phyloP scores from a whole-genome alignment of 2,113 vertebrate species.

The Sterna hirundo region DNA sequence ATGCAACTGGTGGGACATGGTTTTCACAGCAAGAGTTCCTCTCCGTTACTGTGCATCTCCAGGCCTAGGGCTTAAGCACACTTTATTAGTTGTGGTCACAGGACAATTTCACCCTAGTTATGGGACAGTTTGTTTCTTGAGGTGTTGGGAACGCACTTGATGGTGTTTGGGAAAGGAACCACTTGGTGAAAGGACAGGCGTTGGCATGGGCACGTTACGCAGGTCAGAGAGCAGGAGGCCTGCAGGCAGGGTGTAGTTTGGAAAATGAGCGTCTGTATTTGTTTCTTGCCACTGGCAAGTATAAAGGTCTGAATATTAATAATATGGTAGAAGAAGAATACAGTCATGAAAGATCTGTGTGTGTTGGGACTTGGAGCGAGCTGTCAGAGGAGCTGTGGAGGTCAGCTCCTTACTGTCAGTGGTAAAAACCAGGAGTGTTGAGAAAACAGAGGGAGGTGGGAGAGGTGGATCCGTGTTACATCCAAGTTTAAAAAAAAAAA shows the following conservation, averaged over 20 bases:
- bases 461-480: not conserved
- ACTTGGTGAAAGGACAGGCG: too few relatives aligned
- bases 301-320: not conserved
- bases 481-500: not conserved
- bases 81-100: not conserved
- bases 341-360: not conserved
- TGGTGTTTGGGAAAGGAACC: not conserved
- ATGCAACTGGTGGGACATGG: not conserved
- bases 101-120: not conserved
- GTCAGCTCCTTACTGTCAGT: not conserved
- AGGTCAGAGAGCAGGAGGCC: not conserved
- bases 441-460: not conserved
- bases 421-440: not conserved
- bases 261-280: not conserved
- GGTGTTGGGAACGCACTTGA: not conserved
- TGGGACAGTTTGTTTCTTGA: not conserved
- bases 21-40: not conserved
- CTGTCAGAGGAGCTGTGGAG: not conserved
- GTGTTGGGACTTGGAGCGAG: not conserved
- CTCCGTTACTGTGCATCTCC: not conserved
- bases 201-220: accelerated
- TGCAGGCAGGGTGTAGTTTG: not conserved
- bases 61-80: not conserved
- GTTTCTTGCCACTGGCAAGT: not conserved
- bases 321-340: not conserved